A percentile compares a stretch with the other conserved stretches of the same genome.
phyloP scores from a whole-genome alignment of 1,140 invertebrate species.

The Brachionus paranguensis region DNA sequence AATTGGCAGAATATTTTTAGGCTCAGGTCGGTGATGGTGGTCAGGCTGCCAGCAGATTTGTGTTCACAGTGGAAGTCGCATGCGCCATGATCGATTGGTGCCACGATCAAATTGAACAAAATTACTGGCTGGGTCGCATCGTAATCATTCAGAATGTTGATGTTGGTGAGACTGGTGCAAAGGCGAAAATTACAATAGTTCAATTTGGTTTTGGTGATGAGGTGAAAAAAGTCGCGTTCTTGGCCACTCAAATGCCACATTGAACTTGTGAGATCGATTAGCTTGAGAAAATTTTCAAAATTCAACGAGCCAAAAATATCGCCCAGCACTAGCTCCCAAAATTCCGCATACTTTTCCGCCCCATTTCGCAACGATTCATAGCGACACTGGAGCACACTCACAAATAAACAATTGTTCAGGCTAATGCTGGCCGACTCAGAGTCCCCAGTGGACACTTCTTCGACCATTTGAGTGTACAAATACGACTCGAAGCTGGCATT shows the following conservation, averaged over 20 bases:
- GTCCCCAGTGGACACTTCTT: neutral
- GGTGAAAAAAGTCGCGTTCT: neutral
- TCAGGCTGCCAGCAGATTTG: neutral
- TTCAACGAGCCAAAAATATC: neutral
- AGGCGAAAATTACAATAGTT: neutral
- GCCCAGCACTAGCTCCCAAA: neutral
- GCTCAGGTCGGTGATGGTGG: neutral
- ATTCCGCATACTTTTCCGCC: neutral
- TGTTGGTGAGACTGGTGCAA: neutral
- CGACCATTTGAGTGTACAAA: neutral
- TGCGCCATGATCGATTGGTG: neutral
- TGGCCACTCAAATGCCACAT: neutral
- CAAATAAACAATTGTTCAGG: neutral
- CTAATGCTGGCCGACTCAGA: neutral
- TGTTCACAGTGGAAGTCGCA: slow-evolving; percentile 21
- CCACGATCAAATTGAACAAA: neutral
- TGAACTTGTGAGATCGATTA: neutral
- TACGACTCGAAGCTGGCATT: neutral
- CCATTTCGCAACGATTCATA: neutral
- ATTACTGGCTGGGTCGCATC: neutral
- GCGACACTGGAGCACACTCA: neutral
- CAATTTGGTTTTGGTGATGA: neutral
- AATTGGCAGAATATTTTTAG: neutral
- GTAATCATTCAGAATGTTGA: neutral
- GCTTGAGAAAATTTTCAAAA: neutral